Percentiles rank a stretch among this genome's conserved stretches.
These are phyloP conservation scores for Lontra canadensis DNA, from an alignment of 2,113 vertebrate species.

Conservation along the genomic window DNA sequence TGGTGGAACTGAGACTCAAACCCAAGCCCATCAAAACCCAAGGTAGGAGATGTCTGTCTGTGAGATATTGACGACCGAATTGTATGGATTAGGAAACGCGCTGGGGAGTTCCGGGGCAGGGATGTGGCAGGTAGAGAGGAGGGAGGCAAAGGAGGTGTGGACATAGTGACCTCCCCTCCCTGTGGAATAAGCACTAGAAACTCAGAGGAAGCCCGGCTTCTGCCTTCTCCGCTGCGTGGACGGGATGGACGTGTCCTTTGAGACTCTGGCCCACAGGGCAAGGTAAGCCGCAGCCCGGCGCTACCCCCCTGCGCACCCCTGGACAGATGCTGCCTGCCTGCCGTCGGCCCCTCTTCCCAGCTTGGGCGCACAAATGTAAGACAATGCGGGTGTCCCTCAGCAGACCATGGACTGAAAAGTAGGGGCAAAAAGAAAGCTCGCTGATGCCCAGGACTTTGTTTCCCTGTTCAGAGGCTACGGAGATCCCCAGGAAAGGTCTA, in stretches of 20 bases:
- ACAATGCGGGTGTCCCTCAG: fast-evolving
- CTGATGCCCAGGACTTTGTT: background rate
- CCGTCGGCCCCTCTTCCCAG: background rate
- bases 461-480: background rate
- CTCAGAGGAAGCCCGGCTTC: background rate
- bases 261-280: fast-evolving
- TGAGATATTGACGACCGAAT: background rate
- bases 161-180: fast-evolving
- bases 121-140: fast-evolving
- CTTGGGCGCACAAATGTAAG: too few species aligned
- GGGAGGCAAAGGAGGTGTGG: fast-evolving
- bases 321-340: background rate
- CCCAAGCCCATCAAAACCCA: background rate
- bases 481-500: background rate
- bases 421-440: background rate
- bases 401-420: background rate
- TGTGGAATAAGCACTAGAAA: background rate
- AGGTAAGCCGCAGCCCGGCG: fast-evolving
- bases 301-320: background rate
- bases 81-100: background rate
- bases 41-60: background rate
- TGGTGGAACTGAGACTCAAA: background rate
- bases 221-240: background rate
- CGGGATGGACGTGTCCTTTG: too few species aligned
- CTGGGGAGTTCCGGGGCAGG: fast-evolving